Percentiles rank a stretch among this genome's conserved stretches.
These are phyloP conservation scores for Carlito syrichta DNA, from an alignment of 2,113 vertebrate species.

Conservation along the genomic window DNA sequence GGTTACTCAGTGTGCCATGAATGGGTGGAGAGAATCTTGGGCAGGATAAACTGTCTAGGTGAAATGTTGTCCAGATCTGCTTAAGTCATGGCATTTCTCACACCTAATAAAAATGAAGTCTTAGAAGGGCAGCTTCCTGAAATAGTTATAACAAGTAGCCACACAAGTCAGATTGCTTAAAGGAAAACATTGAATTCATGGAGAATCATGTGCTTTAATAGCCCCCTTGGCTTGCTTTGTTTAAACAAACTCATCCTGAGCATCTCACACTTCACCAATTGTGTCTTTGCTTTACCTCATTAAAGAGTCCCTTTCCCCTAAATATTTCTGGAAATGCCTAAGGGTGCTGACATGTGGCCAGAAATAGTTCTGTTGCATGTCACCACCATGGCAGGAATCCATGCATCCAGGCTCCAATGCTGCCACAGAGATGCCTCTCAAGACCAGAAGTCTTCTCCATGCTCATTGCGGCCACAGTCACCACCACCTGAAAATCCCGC, in stretches of 20 bases:
- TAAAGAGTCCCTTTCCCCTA: conserved; percentile 8
- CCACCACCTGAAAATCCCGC: background rate
- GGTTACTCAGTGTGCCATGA: background rate
- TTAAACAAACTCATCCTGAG: conserved; percentile 14
- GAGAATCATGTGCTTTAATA: background rate
- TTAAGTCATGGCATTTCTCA: background rate
- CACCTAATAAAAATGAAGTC: conserved; percentile 16
- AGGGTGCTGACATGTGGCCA: background rate
- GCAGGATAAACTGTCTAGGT: background rate
- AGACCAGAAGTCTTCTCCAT: background rate
- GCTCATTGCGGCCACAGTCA: background rate
- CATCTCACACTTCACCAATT: background rate
- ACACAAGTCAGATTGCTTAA: background rate
- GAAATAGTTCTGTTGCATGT: background rate
- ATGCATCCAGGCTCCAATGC: background rate
- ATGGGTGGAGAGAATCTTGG: background rate
- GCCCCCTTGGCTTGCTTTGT: background rate
- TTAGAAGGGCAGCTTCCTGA: background rate
- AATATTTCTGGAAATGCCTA: conserved; percentile 40
- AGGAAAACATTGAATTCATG: background rate
- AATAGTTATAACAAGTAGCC: background rate
- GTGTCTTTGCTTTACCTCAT: background rate
- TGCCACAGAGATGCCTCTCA: background rate
- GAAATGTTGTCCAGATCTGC: background rate
- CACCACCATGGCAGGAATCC: background rate